phyloP scores from a whole-genome alignment of 2,888 invertebrate species.

The Drosophila emarginata region DNA sequence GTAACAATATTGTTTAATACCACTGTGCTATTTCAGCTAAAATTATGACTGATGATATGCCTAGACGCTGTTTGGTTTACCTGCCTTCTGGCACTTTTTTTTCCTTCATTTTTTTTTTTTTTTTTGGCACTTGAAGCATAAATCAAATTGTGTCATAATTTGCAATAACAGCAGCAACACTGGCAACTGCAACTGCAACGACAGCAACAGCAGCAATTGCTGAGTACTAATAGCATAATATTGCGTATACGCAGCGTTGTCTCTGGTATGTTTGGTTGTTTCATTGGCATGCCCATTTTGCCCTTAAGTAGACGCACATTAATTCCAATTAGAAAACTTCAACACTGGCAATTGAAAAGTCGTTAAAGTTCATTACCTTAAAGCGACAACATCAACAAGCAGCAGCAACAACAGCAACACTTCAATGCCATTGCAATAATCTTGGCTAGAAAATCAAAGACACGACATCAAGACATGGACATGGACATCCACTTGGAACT shows the following conservation, averaged over 20 bases:
- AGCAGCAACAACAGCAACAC: conserved; percentile 21
- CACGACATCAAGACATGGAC: conserved; percentile 25
- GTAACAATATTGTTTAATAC: conserved; percentile 25
- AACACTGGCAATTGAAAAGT: conserved; percentile 70
- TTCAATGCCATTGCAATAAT: conserved; percentile 41
- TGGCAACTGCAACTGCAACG: conserved; percentile 11
- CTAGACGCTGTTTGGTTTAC: conserved; percentile 30
- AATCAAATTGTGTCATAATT: conserved; percentile 75
- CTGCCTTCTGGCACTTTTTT: conserved; percentile 53
- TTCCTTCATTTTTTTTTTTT: conserved; percentile 29
- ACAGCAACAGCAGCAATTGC: conserved; percentile 15
- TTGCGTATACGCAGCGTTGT: conserved; percentile 65
- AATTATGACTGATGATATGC: conserved; percentile 65
- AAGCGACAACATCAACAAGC: conserved; percentile 43
- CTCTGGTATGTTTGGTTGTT: neutral
- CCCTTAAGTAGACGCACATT: conserved; percentile 73
- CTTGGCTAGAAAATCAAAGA: conserved; percentile 35
- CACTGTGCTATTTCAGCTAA: conserved; percentile 26
- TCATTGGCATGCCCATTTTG: conserved; percentile 45
- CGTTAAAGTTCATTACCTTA: conserved; percentile 76
- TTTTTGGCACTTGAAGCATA: conserved; percentile 67
- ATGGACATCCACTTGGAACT: conserved; percentile 8
- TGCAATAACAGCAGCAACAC: conserved; percentile 47
- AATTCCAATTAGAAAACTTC: conserved; percentile 74
- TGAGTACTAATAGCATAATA: conserved; percentile 17